Evolutionary conservation across 2,888 invertebrate species (phyloP).

Genomic region (Deilephila elpenor): DNA sequence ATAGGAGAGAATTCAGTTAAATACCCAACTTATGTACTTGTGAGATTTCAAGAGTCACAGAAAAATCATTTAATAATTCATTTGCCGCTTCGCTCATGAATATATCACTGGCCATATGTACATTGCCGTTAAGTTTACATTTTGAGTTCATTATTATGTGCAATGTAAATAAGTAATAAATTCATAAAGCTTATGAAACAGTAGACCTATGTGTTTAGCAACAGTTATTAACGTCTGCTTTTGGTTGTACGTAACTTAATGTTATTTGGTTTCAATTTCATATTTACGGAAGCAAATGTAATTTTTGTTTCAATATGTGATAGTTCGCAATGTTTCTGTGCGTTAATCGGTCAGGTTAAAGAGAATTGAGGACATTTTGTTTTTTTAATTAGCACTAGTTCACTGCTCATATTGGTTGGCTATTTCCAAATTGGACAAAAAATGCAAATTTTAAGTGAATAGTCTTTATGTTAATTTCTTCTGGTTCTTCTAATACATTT

Average conservation of each 20-base stretch:
- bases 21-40: neutral
- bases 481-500: too few species aligned
- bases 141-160: constrained; percentile 1
- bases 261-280: neutral
- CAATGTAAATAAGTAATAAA: constrained; percentile 14
- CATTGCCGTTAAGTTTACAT: constrained; percentile 8
- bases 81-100: neutral
- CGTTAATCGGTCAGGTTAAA: neutral
- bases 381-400: too few species aligned
- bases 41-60: neutral
- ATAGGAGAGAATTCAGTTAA: too few species aligned
- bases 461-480: too few species aligned
- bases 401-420: too few species aligned
- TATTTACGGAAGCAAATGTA: neutral
- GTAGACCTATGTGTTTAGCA: constrained; percentile 8
- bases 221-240: neutral
- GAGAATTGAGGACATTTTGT: neutral
- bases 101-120: too few species aligned
- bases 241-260: neutral
- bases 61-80: neutral
- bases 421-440: too few species aligned
- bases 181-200: constrained; percentile 15
- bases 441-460: too few species aligned
- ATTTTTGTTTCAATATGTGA: neutral
- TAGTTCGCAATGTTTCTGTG: neutral